Base-by-base conservation (phyloP, 2,797 vertebrate species). In the Myotis vivesi region DNA sequence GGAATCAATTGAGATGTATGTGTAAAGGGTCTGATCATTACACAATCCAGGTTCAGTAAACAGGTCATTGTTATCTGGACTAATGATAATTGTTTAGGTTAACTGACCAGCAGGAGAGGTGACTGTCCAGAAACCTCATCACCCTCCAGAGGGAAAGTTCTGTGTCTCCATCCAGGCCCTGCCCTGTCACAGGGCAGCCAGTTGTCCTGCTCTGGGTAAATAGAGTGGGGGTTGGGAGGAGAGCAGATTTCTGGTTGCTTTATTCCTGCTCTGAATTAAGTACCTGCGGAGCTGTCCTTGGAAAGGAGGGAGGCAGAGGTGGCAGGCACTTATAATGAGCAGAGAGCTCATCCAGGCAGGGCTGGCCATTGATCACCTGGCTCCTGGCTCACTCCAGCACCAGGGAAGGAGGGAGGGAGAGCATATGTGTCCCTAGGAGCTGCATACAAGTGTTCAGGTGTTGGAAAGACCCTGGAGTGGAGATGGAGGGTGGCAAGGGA, bases 321-420 rank as follows among this genome's bases (percentile, higher is more conserved):
- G 53, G 59, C 55, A 16, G 91, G 51, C 22, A 23, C 53, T 57
- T 62, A n/a, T 75, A 73, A 80, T 30, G 38, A 97, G 92, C 86
- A 92, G 92, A 83, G 77, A 62, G 44, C 71, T 71, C 68, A 4
- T 8, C 53, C 66, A 72, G 66, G 51, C 73, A 93, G 86, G 88
- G 53, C 76, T 84, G 62, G 69, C 84, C 88, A 77, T 95, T 5
- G 68, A 86, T 89, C 86, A 15, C 77, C 72, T 64, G 51, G 53
- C 64, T 91, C 87, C 49, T 5, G 16, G 59, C 68, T 92, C 59
- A 53, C 94, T 96, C 76, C 17, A 55, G 87, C 46, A 87, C 53
- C 75, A 46, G 49, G 57, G 77, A 72, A 91, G 66, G 28, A 41
- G 77, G 49, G 12, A 51, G 3, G 11, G 5, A 12, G 64, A 36